These are phyloP conservation scores for Salvelinus alpinus DNA, from an alignment of 2,113 vertebrate genomes.

Conservation along the genomic window DNA sequence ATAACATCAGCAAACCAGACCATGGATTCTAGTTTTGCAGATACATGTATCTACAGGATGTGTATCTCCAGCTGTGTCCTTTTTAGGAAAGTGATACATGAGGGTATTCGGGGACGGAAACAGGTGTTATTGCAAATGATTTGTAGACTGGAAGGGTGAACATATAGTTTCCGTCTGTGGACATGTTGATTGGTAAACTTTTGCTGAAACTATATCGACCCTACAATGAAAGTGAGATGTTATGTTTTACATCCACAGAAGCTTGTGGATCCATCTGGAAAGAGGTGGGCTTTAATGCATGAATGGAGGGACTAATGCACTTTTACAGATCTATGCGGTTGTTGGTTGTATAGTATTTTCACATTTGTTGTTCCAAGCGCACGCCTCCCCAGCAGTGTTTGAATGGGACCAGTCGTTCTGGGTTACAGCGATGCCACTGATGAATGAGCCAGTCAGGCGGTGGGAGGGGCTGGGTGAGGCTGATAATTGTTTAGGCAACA, in stretches of 20 bases:
- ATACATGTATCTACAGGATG: too few relatives aligned
- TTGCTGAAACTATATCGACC: too few relatives aligned
- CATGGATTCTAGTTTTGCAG: too few relatives aligned
- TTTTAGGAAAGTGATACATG: too few relatives aligned
- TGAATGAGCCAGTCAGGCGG: slow-evolving; percentile 18
- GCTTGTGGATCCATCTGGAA: not conserved
- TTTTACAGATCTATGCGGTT: not conserved
- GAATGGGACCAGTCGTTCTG: slow-evolving; percentile 20
- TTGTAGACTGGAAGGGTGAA: too few relatives aligned
- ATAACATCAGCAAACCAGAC: too few relatives aligned
- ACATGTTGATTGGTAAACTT: too few relatives aligned
- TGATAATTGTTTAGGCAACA: slow-evolving; percentile 27
- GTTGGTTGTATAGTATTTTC: slow-evolving; percentile 11
- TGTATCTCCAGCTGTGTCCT: too few relatives aligned
- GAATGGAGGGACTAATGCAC: not conserved
- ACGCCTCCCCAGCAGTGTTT: not conserved
- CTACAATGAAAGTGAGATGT: not conserved
- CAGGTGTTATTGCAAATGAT: too few relatives aligned
- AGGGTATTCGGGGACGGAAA: too few relatives aligned
- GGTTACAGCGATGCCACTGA: slow-evolving; percentile 10
- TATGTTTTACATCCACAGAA: not conserved
- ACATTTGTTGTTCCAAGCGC: slow-evolving; percentile 7
- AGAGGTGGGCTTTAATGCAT: not conserved
- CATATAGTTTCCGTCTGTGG: too few relatives aligned
- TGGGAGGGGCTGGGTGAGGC: not conserved